A percentile compares a stretch with the other conserved stretches of the same genome.
phyloP scores from a whole-genome alignment of 1,140 invertebrate species.

The Ruditapes philippinarum region DNA sequence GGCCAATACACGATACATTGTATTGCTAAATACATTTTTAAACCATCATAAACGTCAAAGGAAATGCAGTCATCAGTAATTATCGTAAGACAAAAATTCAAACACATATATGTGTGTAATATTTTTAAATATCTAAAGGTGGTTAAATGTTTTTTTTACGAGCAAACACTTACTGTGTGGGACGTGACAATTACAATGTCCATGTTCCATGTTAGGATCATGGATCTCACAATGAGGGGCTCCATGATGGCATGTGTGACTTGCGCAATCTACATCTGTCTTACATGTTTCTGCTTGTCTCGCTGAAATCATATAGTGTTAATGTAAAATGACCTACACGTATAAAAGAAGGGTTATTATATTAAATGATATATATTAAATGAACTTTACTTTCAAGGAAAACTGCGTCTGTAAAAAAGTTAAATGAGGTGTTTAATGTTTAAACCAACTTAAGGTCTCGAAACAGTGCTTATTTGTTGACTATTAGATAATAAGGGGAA shows the following conservation, averaged over 20 bases:
- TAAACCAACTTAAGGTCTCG: too few species aligned
- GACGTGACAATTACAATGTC: conserved; percentile 34
- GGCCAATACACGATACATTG: neutral
- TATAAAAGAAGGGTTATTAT: too few species aligned
- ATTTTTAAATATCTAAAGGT: too few species aligned
- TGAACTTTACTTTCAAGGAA: too few species aligned
- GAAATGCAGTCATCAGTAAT: neutral
- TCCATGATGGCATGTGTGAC: conserved; percentile 11
- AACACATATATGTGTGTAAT: too few species aligned
- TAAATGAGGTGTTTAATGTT: neutral
- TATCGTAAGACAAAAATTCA: too few species aligned
- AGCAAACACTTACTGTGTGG: neutral
- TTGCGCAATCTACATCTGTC: neutral
- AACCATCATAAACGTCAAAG: neutral
- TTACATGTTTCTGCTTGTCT: neutral
- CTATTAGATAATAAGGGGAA: too few species aligned
- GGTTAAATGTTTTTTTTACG: too few species aligned
- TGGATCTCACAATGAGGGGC: conserved; percentile 36
- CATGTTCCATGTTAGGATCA: conserved; percentile 32
- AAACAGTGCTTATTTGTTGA: too few species aligned
- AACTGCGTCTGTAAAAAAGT: too few species aligned
- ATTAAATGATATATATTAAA: too few species aligned
- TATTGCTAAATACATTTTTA: neutral
- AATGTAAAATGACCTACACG: neutral
- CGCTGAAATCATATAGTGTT: neutral